Evolutionary conservation across 2,888 invertebrate species (phyloP), one percentile per base, ranked within the genome.

Genomic region (Sinotaia quadrata): DNA sequence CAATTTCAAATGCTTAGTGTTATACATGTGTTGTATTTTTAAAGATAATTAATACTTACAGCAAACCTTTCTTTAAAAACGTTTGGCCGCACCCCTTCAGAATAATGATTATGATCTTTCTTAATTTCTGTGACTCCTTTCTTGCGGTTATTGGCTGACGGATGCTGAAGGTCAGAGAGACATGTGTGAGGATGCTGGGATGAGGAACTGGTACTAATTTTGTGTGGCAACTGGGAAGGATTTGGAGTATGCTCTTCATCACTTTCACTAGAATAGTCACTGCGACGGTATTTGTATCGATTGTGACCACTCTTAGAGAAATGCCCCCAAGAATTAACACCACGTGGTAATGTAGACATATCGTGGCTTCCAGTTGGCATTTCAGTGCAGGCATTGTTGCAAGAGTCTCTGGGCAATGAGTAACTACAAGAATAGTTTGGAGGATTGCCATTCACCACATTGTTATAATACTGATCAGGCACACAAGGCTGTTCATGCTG

Each of bases 201-300:
- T n/a, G 12, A 41, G 24, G 34, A 36, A 34, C 49, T 37, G 37
- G 54, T 15, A 33, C 34, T 57, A 29, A 65, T 27, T 37, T 58
- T 61, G 58, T 54, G 66, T 33, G 65, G 59, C 31, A 37, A 31
- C 41, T 58, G 59, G 44, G 41, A 52, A 21, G 63, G 61, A 29
- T 56, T 56, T n/a, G 56, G 67, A 34, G 57, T 51, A 10, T 61
- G 36, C 24, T 83, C 84, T 41, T 82, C 84, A 4, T 84, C 84
- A 75, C 82, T 82, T 18, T 84, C 84, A 75, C 83, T 84, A 8
- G 81, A 82, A 69, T 84, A 81, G 70, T 83, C 81, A 69, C 82
- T 83, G 51, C 82, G 77, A 2, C 82, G 75, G 61, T 84, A 83
- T 68, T 83, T 84, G 70, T 84, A 83, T 37, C 78, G 68, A 29